Base-by-base conservation (phyloP, 2,113 vertebrate species). In the Beaufortia kweichowensis region DNA sequence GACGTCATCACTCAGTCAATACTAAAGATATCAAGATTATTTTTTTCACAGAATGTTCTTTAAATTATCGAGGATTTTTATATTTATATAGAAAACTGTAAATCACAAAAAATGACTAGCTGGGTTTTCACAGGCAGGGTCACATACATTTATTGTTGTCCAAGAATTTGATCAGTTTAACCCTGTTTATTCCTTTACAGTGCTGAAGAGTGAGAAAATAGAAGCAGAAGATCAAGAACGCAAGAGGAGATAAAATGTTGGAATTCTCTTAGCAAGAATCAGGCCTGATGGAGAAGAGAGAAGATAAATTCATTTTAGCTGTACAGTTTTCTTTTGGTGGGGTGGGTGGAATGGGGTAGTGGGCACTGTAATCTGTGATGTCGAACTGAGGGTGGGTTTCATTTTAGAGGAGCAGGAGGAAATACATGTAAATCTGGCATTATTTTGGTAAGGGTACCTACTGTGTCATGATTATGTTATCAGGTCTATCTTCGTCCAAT, bases 281-380 rank as follows among this genome's bases (percentile, higher is more conserved):
- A 53, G 12, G 24, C 63, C 53, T 59, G 56, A 50, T 19, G 39
- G 56, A 64, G 29, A 11, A 26, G 23, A 33, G 41, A 53, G 64
- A 11, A 50, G 72, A 73, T 50, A 11, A 50, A 68, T 71, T 69
- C 8, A 24, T 41, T 61, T 81, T 68, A 79, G 74, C 67, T 79
- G 81, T 82, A 82, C 56, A 79, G 75, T 64, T 81, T 74, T 68
- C 46, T 78, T 46, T 79, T 56, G 46, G 12, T 11, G 1, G 14
- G 23, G 33, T 48, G 48, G 17, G 2, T 31, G 4, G 35, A 35
- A 35, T n/a, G 9, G 23, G 17, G 1, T 29, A 0, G 6, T 53
- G 24, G 33, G 12, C n/a, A 9, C 4, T 26, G 6, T 23, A n/a
- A n/a, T 56, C 28, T 68, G 21, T 31, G 31, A 15, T 33, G 21